Base-by-base conservation (phyloP, 2,888 invertebrate genomes). In the Lypha dubia region DNA sequence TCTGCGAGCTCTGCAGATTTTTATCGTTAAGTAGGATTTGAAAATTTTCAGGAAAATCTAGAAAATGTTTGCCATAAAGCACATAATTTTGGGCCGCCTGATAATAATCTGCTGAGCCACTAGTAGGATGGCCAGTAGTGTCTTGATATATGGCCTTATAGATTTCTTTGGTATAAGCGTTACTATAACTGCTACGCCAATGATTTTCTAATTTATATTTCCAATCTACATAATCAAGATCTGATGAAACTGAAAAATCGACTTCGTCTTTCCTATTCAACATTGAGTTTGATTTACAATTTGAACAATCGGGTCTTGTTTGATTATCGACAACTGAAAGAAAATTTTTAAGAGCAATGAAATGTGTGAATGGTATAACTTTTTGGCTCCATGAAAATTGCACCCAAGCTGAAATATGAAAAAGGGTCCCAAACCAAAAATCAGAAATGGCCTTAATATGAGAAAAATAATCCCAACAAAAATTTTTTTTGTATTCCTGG, bases 61-160 rank as follows among this genome's bases (percentile, higher is more conserved):
- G 77, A 75, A 88, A 89, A 15, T 87, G 73, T 13, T 88, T 87
- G 1, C 90, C 90, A 53, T 83, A 87, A 0, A 91, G 49, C 0
- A 90, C 90, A 79, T 91, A 92, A 5, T 89, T 88, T 79, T 92
- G 91, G 7, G 92, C 91, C 0, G 90, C 89, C 83, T 89, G 88
- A 77, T 87, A 88, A 41, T 90, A 90, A 20, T 89, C 89, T 0
- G 81, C 71, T 24, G 88, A 88, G 15, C 88, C 89, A 17, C 86
- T 85, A 6, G 86, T 62, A 20, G 91, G 91, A 81, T 90, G 89
- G 0, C 88, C 90, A 0, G 76, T 60, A 0, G 87, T 87, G 22
- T 89, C 87, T 20, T 88, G 88, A 51, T 88, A 89, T n/a, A 92
- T 88, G 0, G 89, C 88, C 9, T 86, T 88, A 28, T 88, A 87